Percentiles rank a stretch among this genome's conserved stretches.
These are phyloP conservation scores for Ganaspis sp. DNA, from an alignment of 1,140 invertebrate species.

Conservation along the genomic window DNA sequence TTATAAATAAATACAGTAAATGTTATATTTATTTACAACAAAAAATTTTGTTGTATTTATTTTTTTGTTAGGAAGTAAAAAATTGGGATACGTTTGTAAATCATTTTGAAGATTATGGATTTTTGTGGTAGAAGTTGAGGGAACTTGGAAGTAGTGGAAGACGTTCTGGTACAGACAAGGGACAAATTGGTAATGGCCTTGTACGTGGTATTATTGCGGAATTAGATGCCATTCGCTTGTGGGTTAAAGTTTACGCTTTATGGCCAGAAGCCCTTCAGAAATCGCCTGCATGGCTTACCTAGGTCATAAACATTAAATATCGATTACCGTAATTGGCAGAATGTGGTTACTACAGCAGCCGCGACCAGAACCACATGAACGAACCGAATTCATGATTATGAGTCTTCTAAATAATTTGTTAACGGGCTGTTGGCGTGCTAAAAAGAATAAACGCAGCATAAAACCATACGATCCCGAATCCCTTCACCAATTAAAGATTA, in stretches of 20 bases:
- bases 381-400: constrained; percentile 60
- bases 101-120: no score
- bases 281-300: constrained; percentile 42
- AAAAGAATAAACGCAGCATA: background rate
- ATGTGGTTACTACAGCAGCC: constrained; percentile 13
- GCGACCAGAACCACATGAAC: constrained; percentile 54
- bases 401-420: constrained; percentile 62
- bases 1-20: no score
- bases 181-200: constrained; percentile 11
- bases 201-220: constrained; percentile 24
- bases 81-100: no score
- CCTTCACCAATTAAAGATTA: background rate
- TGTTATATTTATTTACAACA: no score
- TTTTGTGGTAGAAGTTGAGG: no score
- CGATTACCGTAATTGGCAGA: constrained; percentile 64
- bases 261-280: constrained; percentile 31
- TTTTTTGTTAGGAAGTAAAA: no score
- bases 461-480: background rate
- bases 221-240: constrained; percentile 25
- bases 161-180: background rate
- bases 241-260: constrained; percentile 42
- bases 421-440: constrained; percentile 40
- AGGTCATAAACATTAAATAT: constrained; percentile 62
- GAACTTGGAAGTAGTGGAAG: no score
- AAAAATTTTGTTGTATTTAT: no score